phyloP scores from a whole-genome alignment of 2,797 vertebrate species.

The Scyliorhinus canicula region DNA sequence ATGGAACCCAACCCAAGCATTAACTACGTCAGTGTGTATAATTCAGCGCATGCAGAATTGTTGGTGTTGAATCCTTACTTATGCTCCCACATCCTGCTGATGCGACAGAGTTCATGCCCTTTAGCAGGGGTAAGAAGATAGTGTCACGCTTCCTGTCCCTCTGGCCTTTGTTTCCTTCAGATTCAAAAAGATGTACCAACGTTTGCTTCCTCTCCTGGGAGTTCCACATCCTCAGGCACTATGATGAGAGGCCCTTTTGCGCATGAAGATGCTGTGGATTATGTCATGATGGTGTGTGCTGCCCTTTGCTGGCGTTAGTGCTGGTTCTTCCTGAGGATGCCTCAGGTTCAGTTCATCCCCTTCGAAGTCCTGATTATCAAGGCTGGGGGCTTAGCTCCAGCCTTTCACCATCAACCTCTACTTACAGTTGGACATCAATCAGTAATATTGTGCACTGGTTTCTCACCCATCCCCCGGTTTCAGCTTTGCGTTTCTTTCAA shows the following conservation, averaged over 20 bases:
- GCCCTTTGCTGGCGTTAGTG: background rate
- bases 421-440: too few relatives aligned
- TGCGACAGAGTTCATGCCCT: background rate
- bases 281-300: background rate
- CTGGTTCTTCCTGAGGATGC: background rate
- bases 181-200: constrained; percentile 20
- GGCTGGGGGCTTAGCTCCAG: background rate
- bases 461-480: background rate
- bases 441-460: background rate
- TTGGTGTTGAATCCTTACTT: background rate
- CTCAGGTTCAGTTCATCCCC: background rate
- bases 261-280: background rate
- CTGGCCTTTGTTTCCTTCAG: constrained; percentile 22
- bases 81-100: background rate
- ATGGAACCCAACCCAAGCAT: background rate
- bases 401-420: background rate
- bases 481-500: background rate
- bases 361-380: background rate
- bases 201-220: constrained; percentile 16
- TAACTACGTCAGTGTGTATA: background rate
- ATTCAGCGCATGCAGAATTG: background rate
- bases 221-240: background rate
- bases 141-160: background rate
- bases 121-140: background rate
- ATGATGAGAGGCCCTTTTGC: background rate